These are phyloP conservation scores for Chionomys nivalis DNA, from an alignment of 2,113 vertebrate species.

Conservation along the genomic window DNA sequence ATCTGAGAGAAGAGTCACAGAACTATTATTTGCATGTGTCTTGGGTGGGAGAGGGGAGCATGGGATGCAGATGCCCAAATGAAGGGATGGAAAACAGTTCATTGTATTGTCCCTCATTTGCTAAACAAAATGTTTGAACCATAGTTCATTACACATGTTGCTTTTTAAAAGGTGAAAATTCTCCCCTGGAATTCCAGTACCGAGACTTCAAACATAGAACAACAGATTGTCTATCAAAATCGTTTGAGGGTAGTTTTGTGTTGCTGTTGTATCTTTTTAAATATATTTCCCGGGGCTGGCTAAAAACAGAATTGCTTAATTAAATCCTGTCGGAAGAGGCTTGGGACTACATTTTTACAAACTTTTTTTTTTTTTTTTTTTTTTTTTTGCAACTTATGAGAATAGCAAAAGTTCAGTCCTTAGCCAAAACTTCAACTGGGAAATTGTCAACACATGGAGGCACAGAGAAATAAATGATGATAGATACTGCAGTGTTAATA, in stretches of 20 bases:
- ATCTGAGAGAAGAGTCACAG: neutral
- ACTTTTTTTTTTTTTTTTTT: neutral
- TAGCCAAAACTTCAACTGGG: neutral
- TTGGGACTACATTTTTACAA: neutral
- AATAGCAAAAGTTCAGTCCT: neutral
- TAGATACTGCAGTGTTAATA: neutral
- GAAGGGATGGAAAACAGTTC: neutral
- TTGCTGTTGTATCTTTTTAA: neutral
- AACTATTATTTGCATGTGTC: neutral
- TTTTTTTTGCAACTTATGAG: neutral
- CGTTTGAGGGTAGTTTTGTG: neutral
- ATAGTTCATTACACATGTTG: neutral
- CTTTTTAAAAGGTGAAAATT: neutral
- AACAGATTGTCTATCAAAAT: neutral
- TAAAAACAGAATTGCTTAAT: neutral
- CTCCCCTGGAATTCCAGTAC: neutral
- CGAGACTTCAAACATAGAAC: neutral
- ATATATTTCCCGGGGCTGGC: neutral
- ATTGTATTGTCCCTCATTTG: neutral
- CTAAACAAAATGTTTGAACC: neutral
- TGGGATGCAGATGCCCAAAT: neutral
- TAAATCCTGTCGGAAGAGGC: rapidly evolving
- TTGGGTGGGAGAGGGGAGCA: rapidly evolving
- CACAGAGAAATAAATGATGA: neutral
- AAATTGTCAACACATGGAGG: neutral